Evolutionary conservation across 2,888 invertebrate species (phyloP).

Genomic region (Leptopilina drosophilae): DNA sequence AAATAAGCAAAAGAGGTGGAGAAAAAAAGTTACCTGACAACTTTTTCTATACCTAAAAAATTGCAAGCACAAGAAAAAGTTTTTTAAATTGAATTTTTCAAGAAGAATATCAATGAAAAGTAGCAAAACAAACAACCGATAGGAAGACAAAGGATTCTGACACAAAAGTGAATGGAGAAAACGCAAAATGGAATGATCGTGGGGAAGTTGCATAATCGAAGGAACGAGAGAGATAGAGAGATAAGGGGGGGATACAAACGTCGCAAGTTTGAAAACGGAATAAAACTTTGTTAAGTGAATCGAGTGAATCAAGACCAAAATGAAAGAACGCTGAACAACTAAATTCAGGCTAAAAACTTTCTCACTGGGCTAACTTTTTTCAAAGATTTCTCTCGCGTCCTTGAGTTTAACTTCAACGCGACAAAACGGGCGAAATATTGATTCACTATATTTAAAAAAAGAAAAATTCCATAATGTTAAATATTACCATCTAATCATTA

Average conservation of each 20-base stretch:
- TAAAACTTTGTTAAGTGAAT: slow-evolving; percentile 70
- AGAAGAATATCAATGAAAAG: not conserved
- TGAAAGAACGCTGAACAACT: slow-evolving; percentile 57
- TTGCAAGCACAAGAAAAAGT: not conserved
- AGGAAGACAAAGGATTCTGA: slow-evolving; percentile 41
- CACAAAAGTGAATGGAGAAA: slow-evolving; percentile 34
- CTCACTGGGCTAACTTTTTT: slow-evolving; percentile 41
- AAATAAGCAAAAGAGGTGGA: not conserved
- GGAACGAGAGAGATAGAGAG: slow-evolving; percentile 42
- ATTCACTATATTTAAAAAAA: not conserved
- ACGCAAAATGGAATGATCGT: slow-evolving; percentile 27
- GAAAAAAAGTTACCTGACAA: not conserved
- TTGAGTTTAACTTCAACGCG: not conserved
- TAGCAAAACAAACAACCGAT: slow-evolving; percentile 21
- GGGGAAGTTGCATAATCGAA: slow-evolving; percentile 65
- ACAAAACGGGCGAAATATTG: not conserved
- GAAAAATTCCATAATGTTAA: not conserved
- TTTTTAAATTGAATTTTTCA: not conserved
- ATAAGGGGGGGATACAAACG: slow-evolving; percentile 53
- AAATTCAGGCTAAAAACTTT: slow-evolving; percentile 68
- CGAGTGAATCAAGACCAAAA: slow-evolving; percentile 65
- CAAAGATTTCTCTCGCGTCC: slow-evolving; percentile 8
- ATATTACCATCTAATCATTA: too few relatives aligned
- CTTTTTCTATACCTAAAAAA: not conserved
- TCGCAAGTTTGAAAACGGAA: slow-evolving; percentile 65